These are phyloP conservation scores for Pachyuromys duprasi DNA, from an alignment of 2,797 vertebrate species.

Conservation along the genomic window DNA sequence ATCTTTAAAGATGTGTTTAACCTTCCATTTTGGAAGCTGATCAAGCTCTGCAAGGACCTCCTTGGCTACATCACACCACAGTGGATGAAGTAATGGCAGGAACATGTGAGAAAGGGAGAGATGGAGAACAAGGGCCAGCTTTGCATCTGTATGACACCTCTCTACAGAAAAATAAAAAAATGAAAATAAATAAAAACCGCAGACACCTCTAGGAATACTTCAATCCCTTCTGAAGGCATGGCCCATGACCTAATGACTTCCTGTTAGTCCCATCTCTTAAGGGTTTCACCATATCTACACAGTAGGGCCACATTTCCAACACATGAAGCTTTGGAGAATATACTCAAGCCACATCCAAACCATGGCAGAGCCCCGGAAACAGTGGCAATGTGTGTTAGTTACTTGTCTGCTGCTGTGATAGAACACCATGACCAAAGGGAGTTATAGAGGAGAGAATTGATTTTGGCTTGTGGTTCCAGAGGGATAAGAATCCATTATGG, in stretches of 20 bases:
- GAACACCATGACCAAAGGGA: not conserved
- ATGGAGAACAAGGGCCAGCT: rapidly evolving
- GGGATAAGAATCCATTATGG: no score
- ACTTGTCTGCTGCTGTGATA: not conserved
- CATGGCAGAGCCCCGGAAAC: not conserved
- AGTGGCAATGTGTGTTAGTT: no score
- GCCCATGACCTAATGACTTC: not conserved
- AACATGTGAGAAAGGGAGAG: not conserved
- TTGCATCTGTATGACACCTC: not conserved
- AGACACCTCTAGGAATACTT: not conserved
- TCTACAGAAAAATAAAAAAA: not conserved
- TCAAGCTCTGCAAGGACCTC: not conserved
- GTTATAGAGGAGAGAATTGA: not conserved
- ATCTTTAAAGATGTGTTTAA: not conserved
- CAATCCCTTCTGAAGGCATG: not conserved
- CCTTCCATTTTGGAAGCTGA: not conserved
- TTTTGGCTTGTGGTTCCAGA: not conserved
- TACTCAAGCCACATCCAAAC: not conserved
- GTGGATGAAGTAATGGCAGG: not conserved
- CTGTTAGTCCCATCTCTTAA: not conserved
- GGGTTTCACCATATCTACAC: not conserved
- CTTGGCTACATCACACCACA: not conserved
- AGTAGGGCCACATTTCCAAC: not conserved
- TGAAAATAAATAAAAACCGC: not conserved
- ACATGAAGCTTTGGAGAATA: not conserved